Evolutionary conservation across 2,888 invertebrate genomes (phyloP).

Genomic region (Tiliacea citrago): DNA sequence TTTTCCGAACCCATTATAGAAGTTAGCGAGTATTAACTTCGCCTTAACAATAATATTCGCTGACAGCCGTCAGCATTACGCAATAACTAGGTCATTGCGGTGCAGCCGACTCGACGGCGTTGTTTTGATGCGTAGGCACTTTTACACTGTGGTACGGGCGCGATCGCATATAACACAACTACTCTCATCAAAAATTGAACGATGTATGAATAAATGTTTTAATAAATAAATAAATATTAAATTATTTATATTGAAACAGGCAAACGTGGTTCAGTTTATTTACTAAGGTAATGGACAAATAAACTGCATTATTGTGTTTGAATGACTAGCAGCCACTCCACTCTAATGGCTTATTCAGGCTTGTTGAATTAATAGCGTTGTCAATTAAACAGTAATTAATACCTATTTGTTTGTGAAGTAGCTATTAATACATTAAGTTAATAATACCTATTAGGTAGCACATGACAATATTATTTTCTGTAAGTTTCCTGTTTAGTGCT

Average conservation of each 20-base stretch:
- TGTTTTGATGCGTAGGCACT: too few relatives aligned
- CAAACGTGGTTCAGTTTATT: conserved; percentile 4
- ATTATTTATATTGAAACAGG: background rate
- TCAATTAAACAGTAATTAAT: conserved; percentile 28
- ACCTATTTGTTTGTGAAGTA: conserved; percentile 2
- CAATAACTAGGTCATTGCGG: too few relatives aligned
- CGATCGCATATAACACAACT: too few relatives aligned
- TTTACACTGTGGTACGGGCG: too few relatives aligned
- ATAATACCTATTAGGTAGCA: background rate
- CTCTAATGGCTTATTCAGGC: conserved; percentile 25
- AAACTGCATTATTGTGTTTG: conserved; percentile 13
- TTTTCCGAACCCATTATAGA: too few relatives aligned
- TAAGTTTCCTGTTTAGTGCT: background rate
- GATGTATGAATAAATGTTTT: too few relatives aligned
- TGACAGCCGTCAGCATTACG: too few relatives aligned
- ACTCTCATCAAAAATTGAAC: too few relatives aligned
- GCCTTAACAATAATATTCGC: too few relatives aligned
- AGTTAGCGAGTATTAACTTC: too few relatives aligned
- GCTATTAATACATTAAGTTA: conserved; percentile 1
- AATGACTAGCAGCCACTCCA: background rate
- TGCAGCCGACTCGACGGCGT: too few relatives aligned
- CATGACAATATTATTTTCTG: too few relatives aligned
- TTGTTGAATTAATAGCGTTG: conserved; percentile 23
- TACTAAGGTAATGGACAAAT: conserved; percentile 10
- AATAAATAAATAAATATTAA: background rate